phyloP scores from a whole-genome alignment of 2,797 vertebrate species.

The Tapirus indicus region DNA sequence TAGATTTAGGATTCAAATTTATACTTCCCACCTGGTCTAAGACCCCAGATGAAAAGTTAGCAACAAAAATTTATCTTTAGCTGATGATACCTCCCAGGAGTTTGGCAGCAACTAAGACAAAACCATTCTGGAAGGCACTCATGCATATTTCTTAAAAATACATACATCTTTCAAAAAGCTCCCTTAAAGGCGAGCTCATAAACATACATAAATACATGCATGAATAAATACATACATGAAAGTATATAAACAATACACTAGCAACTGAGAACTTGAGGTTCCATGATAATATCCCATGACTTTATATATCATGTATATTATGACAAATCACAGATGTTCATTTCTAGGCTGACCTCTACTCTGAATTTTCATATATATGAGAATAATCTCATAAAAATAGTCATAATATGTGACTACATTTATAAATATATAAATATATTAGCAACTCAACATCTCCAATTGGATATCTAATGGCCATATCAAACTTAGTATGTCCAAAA shows the following conservation, averaged over 20 bases:
- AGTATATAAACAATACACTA: background rate
- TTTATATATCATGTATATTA: background rate
- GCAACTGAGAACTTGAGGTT: background rate
- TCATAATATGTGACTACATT: background rate
- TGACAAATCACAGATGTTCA: background rate
- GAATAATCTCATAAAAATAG: background rate
- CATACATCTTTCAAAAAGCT: background rate
- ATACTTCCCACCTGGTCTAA: background rate
- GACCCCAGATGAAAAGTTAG: background rate
- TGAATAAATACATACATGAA: background rate
- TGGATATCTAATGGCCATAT: background rate
- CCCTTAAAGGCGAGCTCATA: background rate
- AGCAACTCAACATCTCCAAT: background rate
- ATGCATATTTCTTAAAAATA: background rate
- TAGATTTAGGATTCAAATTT: background rate
- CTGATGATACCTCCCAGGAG: background rate
- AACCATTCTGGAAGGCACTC: background rate
- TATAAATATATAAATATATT: background rate
- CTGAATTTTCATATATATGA: background rate
- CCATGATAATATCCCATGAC: background rate
- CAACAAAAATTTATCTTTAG: background rate
- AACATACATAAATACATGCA: background rate
- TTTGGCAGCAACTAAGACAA: background rate
- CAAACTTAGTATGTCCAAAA: background rate
- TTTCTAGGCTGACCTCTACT: background rate